Evolutionary conservation across 2,797 vertebrate genomes (phyloP), one percentile per base, ranked within the genome.

Genomic region (Pristis pectinata): DNA sequence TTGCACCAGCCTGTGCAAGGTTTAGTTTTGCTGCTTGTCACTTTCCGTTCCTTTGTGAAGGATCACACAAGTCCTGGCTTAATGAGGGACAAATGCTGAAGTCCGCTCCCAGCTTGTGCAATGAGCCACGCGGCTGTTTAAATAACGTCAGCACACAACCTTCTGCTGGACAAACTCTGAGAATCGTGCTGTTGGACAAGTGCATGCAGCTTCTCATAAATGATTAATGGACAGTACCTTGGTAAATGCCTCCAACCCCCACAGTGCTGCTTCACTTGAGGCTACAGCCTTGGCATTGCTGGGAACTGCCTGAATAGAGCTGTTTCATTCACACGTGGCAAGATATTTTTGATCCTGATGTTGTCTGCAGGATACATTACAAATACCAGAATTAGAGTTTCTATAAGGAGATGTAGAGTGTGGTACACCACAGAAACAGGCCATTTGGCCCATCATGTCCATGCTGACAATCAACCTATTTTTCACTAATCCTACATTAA

Each of bases 201-300:
- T 91, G 59, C 67, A 37, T 91, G 59, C 67, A 37, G 61, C 59
- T 64, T 37, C 22, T 61, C 19, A 10, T 70, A 61, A 67, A 92
- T 92, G 89, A 92, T 92, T 92, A 59, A 91, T 91, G 61, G 56
- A 53, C 64, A 67, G 17, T 44, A 53, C n/a, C 37, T 70, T 37
- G 24, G n/a, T 67, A 67, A 37, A 67, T 1, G 19, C 70, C 27
- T 27, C 8, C 17, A 67, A 8, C 19, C 89, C 22, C 30, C 17
- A n/a, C 19, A 10, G 24, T 91, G 13, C 34, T 64, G 30, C 13
- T 91, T 91, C 41, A 67, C 27, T 92, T 64, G 64, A 91, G 8
- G 7, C 27, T 15, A 0, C 19, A 24, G 37, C 37, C 11, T 41
- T 92, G 6, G n/a, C 17, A 10, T 64, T 24, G 59, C 41, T 67